A percentile compares a stretch with the other conserved stretches of the same genome.
These are phyloP conservation scores for Pelusios castaneus DNA, from an alignment of 2,113 vertebrate species.

Conservation along the genomic window DNA sequence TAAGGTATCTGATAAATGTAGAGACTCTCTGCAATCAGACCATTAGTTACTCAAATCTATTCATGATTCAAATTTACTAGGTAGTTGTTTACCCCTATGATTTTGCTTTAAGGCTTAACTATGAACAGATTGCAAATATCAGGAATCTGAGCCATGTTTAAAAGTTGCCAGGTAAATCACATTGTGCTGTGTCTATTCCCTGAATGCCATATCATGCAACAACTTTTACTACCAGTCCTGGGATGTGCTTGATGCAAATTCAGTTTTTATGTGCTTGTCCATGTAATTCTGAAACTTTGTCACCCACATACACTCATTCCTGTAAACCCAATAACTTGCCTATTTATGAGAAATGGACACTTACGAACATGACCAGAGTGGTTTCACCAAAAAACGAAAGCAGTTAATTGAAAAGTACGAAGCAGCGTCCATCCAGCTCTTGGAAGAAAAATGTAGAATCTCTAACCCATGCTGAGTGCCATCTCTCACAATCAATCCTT, in stretches of 20 bases:
- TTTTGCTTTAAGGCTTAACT: constrained; percentile 44
- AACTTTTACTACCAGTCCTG: not conserved
- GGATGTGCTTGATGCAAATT: not conserved
- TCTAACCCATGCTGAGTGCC: not conserved
- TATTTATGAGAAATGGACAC: not conserved
- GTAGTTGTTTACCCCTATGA: constrained; percentile 30
- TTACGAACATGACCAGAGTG: not conserved
- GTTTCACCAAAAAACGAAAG: not conserved
- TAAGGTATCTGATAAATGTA: not conserved
- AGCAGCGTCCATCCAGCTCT: not conserved
- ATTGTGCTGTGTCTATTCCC: not conserved
- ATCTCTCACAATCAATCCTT: not conserved
- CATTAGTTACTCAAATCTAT: constrained; percentile 66
- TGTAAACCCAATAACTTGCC: not conserved
- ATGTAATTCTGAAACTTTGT: not conserved
- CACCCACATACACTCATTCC: not conserved
- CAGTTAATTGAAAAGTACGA: not conserved
- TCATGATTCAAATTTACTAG: constrained; percentile 62
- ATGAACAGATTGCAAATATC: constrained; percentile 34
- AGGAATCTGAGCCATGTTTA: not conserved
- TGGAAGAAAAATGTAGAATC: not conserved
- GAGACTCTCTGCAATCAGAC: constrained; percentile 65
- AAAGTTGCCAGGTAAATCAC: not conserved
- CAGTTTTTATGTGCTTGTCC: rapidly evolving
- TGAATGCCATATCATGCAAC: not conserved